phyloP scores from a whole-genome alignment of 2,888 invertebrate genomes.

The Chaetogeoica ovagalla region DNA sequence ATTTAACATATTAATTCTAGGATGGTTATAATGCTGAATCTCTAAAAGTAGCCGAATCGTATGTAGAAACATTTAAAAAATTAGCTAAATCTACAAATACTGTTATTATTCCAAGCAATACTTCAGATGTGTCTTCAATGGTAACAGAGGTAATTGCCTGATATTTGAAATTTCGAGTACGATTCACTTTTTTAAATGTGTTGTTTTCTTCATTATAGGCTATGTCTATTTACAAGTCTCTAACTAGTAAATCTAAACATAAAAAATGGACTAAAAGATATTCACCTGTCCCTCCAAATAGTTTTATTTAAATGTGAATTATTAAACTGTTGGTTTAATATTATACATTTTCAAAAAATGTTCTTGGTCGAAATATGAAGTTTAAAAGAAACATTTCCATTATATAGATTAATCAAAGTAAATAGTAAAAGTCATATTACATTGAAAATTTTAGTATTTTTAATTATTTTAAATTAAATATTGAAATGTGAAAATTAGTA shows the following conservation, averaged over 20 bases:
- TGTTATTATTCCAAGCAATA: constrained; percentile 88
- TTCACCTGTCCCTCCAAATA: no score
- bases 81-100: constrained; percentile 93
- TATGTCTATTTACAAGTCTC: constrained; percentile 43
- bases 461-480: no score
- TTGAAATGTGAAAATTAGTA: no score
- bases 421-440: no score
- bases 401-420: no score
- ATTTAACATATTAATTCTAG: constrained; percentile 59
- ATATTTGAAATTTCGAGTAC: background rate
- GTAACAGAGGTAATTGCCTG: constrained; percentile 72
- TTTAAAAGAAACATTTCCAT: no score
- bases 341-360: no score
- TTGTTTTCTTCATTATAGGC: constrained; percentile 32
- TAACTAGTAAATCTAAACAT: constrained; percentile 20
- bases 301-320: no score
- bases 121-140: constrained; percentile 76
- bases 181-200: background rate
- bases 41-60: constrained; percentile 90
- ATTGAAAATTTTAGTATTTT: no score
- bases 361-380: no score
- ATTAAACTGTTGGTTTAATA: no score
- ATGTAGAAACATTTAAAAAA: constrained; percentile 90
- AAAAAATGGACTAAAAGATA: no score
- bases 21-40: constrained; percentile 89